Evolutionary conservation across 1,140 invertebrate genomes (phyloP).

Genomic region (Drosophila bocki): DNA sequence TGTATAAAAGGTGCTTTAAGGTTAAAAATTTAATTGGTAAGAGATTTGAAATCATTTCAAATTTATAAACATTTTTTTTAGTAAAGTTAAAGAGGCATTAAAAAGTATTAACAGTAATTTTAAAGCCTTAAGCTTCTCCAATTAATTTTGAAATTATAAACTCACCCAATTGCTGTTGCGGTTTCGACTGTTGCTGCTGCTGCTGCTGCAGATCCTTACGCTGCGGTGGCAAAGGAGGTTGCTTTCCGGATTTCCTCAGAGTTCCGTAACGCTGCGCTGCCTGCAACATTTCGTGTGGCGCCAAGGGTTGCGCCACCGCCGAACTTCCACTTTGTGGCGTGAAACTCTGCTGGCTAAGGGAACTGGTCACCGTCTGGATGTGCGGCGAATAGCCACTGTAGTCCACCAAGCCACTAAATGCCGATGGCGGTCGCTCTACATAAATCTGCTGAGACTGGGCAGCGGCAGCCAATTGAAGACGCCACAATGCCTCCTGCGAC

Average conservation of each 20-base stretch:
- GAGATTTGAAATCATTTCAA: too few relatives aligned
- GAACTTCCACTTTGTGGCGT: conserved; percentile 14
- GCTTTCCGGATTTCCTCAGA: conserved; percentile 68
- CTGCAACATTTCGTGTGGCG: conserved; percentile 72
- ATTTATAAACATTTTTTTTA: too few relatives aligned
- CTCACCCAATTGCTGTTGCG: conserved; percentile 73
- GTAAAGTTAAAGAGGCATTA: too few relatives aligned
- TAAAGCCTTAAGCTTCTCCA: background rate
- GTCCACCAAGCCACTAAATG: conserved; percentile 76
- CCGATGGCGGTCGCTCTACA: conserved; percentile 77
- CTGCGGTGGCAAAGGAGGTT: conserved; percentile 67
- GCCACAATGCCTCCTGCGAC: conserved; percentile 95
- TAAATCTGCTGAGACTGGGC: conserved; percentile 86
- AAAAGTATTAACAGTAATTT: too few relatives aligned
- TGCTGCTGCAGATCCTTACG: conserved; percentile 66
- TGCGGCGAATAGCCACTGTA: conserved; percentile 77
- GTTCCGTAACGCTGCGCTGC: conserved; percentile 79
- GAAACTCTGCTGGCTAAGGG: conserved; percentile 76
- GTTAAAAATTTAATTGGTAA: background rate
- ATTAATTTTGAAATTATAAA: background rate
- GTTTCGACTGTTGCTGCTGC: conserved; percentile 33
- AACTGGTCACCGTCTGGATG: conserved; percentile 75
- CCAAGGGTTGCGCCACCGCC: conserved; percentile 44
- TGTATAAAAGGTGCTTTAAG: background rate
- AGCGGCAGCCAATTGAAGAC: conserved; percentile 93